A percentile compares a stretch with the other conserved stretches of the same genome.
Evolutionary conservation across 2,113 vertebrate species (phyloP).

Genomic region (Cynoglossus semilaevis): DNA sequence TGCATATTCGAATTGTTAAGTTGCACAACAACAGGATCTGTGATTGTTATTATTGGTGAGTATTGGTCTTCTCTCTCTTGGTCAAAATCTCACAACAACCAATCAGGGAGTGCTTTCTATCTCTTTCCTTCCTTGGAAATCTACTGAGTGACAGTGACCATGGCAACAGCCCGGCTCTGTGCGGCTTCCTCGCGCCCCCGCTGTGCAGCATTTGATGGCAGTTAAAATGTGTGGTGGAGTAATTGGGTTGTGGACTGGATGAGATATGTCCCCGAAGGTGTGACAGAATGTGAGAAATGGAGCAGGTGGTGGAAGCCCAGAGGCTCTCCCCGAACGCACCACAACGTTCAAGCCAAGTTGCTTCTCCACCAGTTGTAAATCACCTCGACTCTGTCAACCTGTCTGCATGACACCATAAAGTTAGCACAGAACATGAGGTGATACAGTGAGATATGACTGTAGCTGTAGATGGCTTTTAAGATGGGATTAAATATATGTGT

Average conservation of each 20-base stretch:
- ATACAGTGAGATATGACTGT: not conserved
- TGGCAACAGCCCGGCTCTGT: conserved; percentile 66
- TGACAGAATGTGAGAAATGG: conserved; percentile 73
- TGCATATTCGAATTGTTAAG: conserved; percentile 58
- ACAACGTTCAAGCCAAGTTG: conserved; percentile 37
- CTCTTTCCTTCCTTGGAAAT: conserved; percentile 53
- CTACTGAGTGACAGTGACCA: conserved; percentile 76
- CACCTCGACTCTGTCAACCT: conserved; percentile 24
- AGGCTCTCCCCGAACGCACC: conserved; percentile 45
- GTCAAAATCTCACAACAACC: conserved; percentile 49
- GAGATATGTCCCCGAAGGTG: conserved; percentile 69
- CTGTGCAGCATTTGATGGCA: conserved; percentile 64
- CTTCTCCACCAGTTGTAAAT: conserved; percentile 48
- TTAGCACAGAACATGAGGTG: conserved; percentile 17
- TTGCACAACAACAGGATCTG: conserved; percentile 72
- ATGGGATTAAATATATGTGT: too few species aligned
- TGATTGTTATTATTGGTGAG: conserved; percentile 58
- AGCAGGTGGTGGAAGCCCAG: conserved; percentile 70
- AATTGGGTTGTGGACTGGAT: conserved; percentile 70
- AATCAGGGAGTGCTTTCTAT: conserved; percentile 46
- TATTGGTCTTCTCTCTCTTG: conserved; percentile 46
- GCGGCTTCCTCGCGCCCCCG: conserved; percentile 50
- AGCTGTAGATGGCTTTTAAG: too few species aligned
- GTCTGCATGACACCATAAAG: conserved; percentile 38
- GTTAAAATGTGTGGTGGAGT: conserved; percentile 68